Conservation (phyloP, 2,888 invertebrate genomes). For the Drosophila gaucha region DNA sequence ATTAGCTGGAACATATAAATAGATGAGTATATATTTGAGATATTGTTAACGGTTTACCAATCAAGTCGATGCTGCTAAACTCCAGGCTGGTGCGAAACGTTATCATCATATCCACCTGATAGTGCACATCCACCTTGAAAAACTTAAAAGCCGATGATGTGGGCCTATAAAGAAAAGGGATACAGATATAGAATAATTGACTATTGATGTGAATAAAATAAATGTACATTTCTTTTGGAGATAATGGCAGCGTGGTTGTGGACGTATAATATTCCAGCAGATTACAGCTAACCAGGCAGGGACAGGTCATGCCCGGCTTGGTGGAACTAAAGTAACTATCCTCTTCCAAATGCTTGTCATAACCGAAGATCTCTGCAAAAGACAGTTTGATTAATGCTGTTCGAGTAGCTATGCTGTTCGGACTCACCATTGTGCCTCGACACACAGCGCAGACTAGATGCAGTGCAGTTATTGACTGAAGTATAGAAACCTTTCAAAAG, state of each 20-base stretch:
- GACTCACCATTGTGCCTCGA: constrained; percentile 75
- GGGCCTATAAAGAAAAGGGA: constrained; percentile 24
- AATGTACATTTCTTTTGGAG: constrained; percentile 39
- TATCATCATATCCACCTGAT: constrained; percentile 82
- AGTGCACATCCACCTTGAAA: constrained; percentile 84
- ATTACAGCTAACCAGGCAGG: constrained; percentile 81
- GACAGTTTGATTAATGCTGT: constrained; percentile 3
- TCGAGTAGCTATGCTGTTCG: background rate
- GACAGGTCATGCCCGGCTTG: constrained; percentile 82
- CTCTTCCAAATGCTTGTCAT: constrained; percentile 78
- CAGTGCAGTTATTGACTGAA: constrained; percentile 58
- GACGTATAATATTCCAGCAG: constrained; percentile 75
- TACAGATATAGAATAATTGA: background rate
- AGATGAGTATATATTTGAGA: background rate
- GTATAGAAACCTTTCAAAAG: background rate
- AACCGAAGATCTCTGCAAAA: constrained; percentile 74
- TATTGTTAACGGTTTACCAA: constrained; percentile 73
- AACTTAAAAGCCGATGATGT: constrained; percentile 39
- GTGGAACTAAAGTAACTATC: constrained; percentile 73
- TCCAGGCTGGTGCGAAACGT: constrained; percentile 85
- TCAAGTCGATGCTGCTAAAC: constrained; percentile 84
- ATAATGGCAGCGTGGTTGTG: constrained; percentile 66
- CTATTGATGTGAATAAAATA: background rate
- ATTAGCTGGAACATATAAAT: constrained; percentile 77
- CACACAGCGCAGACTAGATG: constrained; percentile 78